Base-by-base conservation (phyloP, 92 coral and sea anemone genomes). In the Epizoanthus ramosus region DNA sequence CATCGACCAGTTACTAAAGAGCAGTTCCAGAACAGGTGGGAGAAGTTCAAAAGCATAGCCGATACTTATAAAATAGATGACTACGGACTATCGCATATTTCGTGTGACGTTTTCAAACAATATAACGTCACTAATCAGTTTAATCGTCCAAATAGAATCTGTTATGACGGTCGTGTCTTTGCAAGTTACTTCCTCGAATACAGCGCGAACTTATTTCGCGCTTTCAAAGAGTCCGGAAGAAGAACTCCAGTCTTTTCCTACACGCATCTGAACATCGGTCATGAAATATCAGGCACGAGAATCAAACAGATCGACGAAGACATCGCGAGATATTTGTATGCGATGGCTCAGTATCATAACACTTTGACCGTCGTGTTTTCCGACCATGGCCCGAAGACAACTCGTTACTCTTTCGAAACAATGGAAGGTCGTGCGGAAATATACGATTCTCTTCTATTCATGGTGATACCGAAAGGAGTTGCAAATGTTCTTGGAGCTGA, bases 361-460 rank as follows among this genome's bases (percentile, higher is more conserved):
- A 95, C 98, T 31, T 63, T 95, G 84, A 95, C 98, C 17, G 72
- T 95, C 8, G 73, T 95, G 3, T 90, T 93, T 70, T 95, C 98
- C 3, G 95, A 93, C 76, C 98, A 95, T 76, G 98, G 98, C 9
- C 98, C 98, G 9, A 93, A 95, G 85, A 93, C 94, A 21, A 93
- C 98, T 14, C 76, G 86, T 6, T 91, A 87, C 73, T 93, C 98
- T 14, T 90, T 93, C 33, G 76, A 91, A 23, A 87, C 92, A 23
- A 92, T 93, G 92, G 91, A 89, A 57, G 98, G 98, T n/a, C 86
- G 98, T 77, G 86, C 93, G 16, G 98, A 95, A 71, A 89, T 90
- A 6, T 95, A 95, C 82, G 98, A 95, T 74, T 88, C 98, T 5
- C 77, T 93, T 39, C 80, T 95, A 19, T 95, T 93, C 59, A 88